Conservation (phyloP, 2,888 invertebrate species). For the Dynastes grantii region DNA sequence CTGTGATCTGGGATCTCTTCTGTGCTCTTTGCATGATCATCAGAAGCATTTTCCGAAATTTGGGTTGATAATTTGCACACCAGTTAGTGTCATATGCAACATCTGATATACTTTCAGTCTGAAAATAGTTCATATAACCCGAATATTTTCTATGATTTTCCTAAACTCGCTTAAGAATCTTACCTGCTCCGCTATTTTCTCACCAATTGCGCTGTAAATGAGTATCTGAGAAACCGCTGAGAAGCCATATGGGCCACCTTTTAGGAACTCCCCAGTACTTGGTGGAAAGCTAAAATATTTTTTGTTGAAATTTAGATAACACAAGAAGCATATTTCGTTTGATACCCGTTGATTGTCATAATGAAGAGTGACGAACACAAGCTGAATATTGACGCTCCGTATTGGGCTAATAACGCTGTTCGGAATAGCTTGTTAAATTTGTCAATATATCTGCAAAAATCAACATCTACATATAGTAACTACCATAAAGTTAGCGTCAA, state of each 20-base stretch:
- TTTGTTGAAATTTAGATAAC: neutral
- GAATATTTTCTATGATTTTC: too few relatives aligned
- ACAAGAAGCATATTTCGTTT: neutral
- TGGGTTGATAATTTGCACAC: slow-evolving; percentile 6
- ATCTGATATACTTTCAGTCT: slow-evolving; percentile 14
- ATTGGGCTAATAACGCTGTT: neutral
- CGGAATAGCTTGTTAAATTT: neutral
- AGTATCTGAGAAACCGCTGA: neutral
- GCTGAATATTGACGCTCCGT: neutral
- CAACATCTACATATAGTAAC: too few relatives aligned
- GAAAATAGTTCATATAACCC: neutral
- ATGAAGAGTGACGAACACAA: slow-evolving; percentile 7
- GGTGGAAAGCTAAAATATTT: slow-evolving; percentile 13
- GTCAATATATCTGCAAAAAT: slow-evolving; percentile 11
- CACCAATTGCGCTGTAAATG: slow-evolving; percentile 19
- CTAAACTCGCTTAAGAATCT: neutral
- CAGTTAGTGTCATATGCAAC: slow-evolving; percentile 5
- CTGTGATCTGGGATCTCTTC: slow-evolving; percentile 15
- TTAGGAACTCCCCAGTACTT: neutral
- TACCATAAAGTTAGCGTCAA: too few relatives aligned
- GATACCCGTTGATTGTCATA: slow-evolving; percentile 11
- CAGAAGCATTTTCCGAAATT: slow-evolving; percentile 1
- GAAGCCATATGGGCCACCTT: neutral
- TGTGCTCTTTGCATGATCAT: slow-evolving; percentile 23
- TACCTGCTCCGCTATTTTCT: slow-evolving; percentile 27